phyloP scores from a whole-genome alignment of 2,888 invertebrate genomes.

The Tenthredo notha region DNA sequence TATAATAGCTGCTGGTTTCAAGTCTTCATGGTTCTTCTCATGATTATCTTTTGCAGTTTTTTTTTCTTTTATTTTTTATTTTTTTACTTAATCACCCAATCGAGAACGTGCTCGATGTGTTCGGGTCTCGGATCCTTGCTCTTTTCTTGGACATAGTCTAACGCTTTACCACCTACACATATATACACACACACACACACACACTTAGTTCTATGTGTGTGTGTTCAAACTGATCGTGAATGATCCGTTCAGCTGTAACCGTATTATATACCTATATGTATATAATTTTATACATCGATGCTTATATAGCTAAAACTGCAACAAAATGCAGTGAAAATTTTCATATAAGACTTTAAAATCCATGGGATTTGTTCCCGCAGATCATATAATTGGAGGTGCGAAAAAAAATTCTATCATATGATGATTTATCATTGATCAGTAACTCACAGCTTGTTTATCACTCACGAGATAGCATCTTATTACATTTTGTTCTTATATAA shows the following conservation, averaged over 20 bases:
- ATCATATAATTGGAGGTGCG: background rate
- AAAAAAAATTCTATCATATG: background rate
- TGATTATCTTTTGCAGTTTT: conserved; percentile 18
- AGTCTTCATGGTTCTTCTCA: conserved; percentile 3
- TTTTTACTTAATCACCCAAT: conserved; percentile 19
- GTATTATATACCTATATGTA: too few species aligned
- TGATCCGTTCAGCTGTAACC: background rate
- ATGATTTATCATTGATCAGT: background rate
- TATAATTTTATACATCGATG: background rate
- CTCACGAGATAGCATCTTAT: background rate
- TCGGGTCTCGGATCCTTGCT: background rate
- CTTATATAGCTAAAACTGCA: background rate
- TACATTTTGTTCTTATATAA: too few species aligned
- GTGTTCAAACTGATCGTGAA: background rate
- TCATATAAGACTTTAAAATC: background rate
- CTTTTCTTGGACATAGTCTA: background rate
- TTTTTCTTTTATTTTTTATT: background rate
- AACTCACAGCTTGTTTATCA: background rate
- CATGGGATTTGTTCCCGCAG: background rate
- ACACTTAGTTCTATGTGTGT: background rate
- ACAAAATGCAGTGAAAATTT: background rate
- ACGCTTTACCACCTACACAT: background rate
- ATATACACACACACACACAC: background rate
- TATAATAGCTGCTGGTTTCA: background rate
- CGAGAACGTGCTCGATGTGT: conserved; percentile 12